These are phyloP conservation scores for Vireo altiloquus DNA, from an alignment of 2,113 vertebrate genomes.

Conservation along the genomic window DNA sequence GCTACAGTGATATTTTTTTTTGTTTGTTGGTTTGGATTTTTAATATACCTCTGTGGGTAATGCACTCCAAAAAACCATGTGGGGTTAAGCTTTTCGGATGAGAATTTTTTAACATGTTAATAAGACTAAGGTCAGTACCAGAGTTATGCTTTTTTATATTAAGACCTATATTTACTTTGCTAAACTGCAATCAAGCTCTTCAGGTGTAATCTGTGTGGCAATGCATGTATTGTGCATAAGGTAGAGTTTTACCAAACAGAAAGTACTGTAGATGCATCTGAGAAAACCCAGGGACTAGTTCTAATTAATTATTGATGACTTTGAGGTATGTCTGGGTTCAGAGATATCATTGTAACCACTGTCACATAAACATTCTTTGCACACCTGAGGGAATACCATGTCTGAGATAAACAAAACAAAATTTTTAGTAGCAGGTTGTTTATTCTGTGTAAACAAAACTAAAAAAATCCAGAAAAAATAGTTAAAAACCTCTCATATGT, in stretches of 20 bases:
- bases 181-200: not conserved
- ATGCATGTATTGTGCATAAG: not conserved
- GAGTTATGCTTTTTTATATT: not conserved
- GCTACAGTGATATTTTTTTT: not conserved
- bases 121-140: not conserved
- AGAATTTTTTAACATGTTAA: not conserved
- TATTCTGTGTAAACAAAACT: not conserved
- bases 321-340: not conserved
- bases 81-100: not conserved
- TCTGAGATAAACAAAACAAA: not conserved
- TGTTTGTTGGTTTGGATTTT: fast-evolving
- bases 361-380: not conserved
- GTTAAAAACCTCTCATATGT: not conserved
- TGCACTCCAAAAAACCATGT: not conserved
- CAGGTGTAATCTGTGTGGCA: not conserved
- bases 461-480: not conserved
- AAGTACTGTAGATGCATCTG: not conserved
- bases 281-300: not conserved
- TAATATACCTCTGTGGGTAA: not conserved
- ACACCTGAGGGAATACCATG: not conserved
- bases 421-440: not conserved
- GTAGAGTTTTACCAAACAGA: not conserved
- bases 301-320: slow-evolving; percentile 6
- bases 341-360: not conserved
- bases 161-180: not conserved